These are phyloP conservation scores for Siniperca obscura DNA, from an alignment of 2,797 vertebrate genomes.

Conservation along the genomic window DNA sequence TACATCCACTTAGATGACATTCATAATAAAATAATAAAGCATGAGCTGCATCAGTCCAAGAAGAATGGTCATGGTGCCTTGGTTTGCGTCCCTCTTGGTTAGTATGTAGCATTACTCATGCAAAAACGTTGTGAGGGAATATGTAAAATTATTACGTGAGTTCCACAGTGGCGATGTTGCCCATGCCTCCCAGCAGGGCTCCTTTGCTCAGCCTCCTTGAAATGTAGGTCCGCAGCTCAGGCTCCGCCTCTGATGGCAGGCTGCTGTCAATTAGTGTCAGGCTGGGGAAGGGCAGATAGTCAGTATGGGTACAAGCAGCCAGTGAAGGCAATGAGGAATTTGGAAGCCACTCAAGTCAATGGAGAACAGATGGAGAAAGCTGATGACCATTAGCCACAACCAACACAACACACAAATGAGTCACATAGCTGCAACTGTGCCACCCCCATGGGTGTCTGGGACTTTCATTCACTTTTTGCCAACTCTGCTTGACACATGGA, in stretches of 20 bases:
- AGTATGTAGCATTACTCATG: neutral
- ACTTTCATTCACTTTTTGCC: conserved; percentile 16
- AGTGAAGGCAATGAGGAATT: conserved; percentile 6
- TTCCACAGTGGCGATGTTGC: conserved; percentile 92
- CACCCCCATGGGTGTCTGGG: neutral
- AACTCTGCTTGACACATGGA: conserved; percentile 21
- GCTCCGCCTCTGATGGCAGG: conserved; percentile 91
- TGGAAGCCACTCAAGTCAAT: conserved; percentile 62
- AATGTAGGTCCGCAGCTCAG: conserved; percentile 92
- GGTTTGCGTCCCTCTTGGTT: neutral
- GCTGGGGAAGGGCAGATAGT: conserved; percentile 80
- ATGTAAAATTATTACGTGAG: conserved; percentile 86
- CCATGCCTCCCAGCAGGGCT: conserved; percentile 94
- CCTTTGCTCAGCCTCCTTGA: conserved; percentile 93
- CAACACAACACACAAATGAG: conserved; percentile 64
- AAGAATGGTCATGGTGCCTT: neutral
- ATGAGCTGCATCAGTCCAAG: neutral
- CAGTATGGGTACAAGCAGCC: conserved; percentile 12
- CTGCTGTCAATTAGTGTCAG: conserved; percentile 92
- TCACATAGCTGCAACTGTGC: conserved; percentile 48
- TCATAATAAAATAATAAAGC: neutral
- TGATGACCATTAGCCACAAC: conserved; percentile 63
- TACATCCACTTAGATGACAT: neutral
- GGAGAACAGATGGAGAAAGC: conserved; percentile 73
- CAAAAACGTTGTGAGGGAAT: neutral